Conservation (phyloP, 2,888 invertebrate genomes). For the Melanargia galathea region DNA sequence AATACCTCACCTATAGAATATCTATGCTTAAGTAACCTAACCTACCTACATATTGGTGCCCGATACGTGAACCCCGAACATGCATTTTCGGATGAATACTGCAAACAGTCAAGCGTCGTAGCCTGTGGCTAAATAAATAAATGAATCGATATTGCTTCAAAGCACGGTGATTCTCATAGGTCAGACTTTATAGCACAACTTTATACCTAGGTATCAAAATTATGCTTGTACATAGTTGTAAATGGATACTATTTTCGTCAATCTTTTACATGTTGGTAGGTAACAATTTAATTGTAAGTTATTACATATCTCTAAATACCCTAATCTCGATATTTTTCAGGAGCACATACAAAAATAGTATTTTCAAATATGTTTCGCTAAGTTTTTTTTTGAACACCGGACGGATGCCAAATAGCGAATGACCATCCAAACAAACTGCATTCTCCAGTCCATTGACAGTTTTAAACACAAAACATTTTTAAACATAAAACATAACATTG, state of each 20-base stretch:
- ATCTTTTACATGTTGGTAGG: no score
- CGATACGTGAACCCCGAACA: neutral
- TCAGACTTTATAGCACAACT: no score
- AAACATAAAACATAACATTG: neutral
- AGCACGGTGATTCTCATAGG: neutral
- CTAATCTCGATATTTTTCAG: no score
- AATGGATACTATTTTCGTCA: no score
- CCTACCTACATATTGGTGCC: neutral
- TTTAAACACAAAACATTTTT: neutral
- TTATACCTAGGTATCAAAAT: no score
- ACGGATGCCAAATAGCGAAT: constrained; percentile 11
- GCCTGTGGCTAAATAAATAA: neutral
- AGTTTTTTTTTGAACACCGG: neutral
- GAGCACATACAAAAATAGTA: no score
- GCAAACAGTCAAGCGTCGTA: neutral
- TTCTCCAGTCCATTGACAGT: constrained; percentile 11
- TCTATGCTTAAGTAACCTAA: neutral
- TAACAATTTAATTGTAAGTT: no score
- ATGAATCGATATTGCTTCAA: neutral
- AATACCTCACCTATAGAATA: neutral
- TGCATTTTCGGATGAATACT: constrained; percentile 10
- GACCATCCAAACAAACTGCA: constrained; percentile 1
- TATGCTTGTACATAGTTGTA: no score
- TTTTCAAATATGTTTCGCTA: no score
- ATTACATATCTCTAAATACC: no score